Evolutionary conservation across 2,888 invertebrate species (phyloP), one percentile per base, ranked within the genome.

Genomic region (Serripes groenlandicus): DNA sequence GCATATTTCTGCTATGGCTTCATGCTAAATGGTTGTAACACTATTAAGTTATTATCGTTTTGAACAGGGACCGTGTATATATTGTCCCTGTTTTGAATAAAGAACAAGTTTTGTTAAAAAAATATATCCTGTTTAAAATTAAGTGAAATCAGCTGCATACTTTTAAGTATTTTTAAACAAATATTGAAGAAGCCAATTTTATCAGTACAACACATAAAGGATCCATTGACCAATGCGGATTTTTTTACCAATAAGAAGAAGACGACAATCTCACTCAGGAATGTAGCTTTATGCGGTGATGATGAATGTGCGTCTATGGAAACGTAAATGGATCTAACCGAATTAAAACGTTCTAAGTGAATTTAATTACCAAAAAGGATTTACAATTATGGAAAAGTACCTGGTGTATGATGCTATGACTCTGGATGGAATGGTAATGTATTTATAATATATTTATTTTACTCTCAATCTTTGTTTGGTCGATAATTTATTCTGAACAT

Each of bases 341-440:
- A 26, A 3, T 1, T 9, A 26, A 56, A 26, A 23, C 23, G 56
- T 56, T 56, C 11, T 23, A 56, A 56, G 56, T 56, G 34, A n/a
- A 37, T 35, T 37, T 1, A 64, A 37, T 64, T 64, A 37, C 64
- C n/a, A 35, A 64, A 64, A 66, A 42, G 66, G 66, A 66, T n/a
- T 42, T 11, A n/a, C 21, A 42, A 66, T 66, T n/a, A 66, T 66
- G 66, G 66, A 66, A 35, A 66, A 66, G 28, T 42, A 66, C 42
- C 66, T 66, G 66, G 23, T 66, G 42, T 42, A 66, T 28, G 66
- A 66, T 42, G 42, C 34, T 4, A 11, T 28, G 21, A 66, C 66
- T 0, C 66, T 66, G 28, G 66, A 66, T 11, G 66, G n/a, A 21
- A 37, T 42, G 66, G 66, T 66, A 42, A 66, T n/a, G 18, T 4